Evolutionary conservation across 35 echinoderm and acorn worm species (phyloP).

Genomic region (Heliocidaris erythrogramma): DNA sequence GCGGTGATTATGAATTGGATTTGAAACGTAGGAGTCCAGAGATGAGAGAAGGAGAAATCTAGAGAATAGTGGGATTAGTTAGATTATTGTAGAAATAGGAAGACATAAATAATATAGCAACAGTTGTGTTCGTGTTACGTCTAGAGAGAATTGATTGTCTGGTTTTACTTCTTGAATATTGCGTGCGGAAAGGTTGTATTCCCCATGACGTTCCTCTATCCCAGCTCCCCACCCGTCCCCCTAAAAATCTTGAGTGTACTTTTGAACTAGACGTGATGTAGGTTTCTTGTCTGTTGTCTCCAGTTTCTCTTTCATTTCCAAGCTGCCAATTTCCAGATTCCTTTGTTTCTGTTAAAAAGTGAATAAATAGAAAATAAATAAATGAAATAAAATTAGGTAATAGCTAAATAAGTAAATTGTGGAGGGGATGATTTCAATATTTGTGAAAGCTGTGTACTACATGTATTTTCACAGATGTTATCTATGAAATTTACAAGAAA

Average conservation of each 20-base stretch:
- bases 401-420: no score
- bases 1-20: slow-evolving; percentile 26
- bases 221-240: not conserved
- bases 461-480: no score
- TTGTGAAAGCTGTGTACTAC: no score
- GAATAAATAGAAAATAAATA: not conserved
- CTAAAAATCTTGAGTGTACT: not conserved
- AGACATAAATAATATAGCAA: slow-evolving; percentile 47
- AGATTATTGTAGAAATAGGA: slow-evolving; percentile 30
- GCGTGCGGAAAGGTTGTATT: slow-evolving; percentile 24
- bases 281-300: not conserved
- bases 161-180: slow-evolving; percentile 18
- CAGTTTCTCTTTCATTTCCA: not conserved
- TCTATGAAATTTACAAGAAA: no score
- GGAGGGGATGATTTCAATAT: no score
- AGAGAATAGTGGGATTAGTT: slow-evolving; percentile 27
- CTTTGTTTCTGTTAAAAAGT: not conserved
- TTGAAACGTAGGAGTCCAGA: not conserved
- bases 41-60: slow-evolving; percentile 15
- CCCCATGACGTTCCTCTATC: not conserved
- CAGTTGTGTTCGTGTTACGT: slow-evolving; percentile 40
- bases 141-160: slow-evolving; percentile 23
- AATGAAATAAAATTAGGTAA: not conserved
- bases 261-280: not conserved
- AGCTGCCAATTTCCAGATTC: not conserved